Evolutionary conservation across 2,888 invertebrate genomes (phyloP).

Genomic region (Eupithecia subfuscata): DNA sequence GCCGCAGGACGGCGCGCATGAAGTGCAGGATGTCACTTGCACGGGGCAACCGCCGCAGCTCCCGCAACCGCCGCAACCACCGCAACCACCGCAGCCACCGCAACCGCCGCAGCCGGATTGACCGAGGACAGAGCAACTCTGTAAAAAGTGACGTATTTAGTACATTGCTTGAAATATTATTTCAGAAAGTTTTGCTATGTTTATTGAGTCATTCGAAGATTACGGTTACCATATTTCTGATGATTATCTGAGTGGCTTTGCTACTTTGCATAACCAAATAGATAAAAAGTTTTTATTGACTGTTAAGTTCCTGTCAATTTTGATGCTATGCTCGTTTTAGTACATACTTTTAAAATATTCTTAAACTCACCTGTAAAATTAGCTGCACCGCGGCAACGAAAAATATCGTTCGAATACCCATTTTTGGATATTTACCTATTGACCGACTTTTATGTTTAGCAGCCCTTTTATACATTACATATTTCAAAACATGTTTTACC

Average conservation of each 20-base stretch:
- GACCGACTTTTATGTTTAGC: slow-evolving; percentile 48
- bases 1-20: slow-evolving; percentile 27
- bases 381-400: slow-evolving; percentile 45
- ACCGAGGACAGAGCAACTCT: slow-evolving; percentile 37
- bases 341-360: not conserved
- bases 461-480: slow-evolving; percentile 64
- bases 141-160: slow-evolving; percentile 24
- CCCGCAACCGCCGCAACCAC: not conserved
- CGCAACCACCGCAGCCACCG: not conserved
- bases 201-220: not conserved
- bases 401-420: slow-evolving; percentile 56
- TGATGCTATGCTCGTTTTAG: not conserved
- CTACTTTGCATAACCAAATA: not conserved
- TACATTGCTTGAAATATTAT: not conserved
- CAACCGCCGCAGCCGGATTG: slow-evolving; percentile 22
- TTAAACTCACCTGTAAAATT: slow-evolving; percentile 48
- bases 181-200: not conserved
- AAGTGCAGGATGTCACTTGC: slow-evolving; percentile 28
- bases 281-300: not conserved
- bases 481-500: slow-evolving; percentile 67
- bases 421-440: slow-evolving; percentile 56
- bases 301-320: not conserved
- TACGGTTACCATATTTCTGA: not conserved
- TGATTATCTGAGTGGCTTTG: not conserved
- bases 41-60: slow-evolving; percentile 2